Percentiles rank a stretch among this genome's conserved stretches.
Conservation (phyloP, 2,797 vertebrate species). For the Pogonophryne albipinna region DNA sequence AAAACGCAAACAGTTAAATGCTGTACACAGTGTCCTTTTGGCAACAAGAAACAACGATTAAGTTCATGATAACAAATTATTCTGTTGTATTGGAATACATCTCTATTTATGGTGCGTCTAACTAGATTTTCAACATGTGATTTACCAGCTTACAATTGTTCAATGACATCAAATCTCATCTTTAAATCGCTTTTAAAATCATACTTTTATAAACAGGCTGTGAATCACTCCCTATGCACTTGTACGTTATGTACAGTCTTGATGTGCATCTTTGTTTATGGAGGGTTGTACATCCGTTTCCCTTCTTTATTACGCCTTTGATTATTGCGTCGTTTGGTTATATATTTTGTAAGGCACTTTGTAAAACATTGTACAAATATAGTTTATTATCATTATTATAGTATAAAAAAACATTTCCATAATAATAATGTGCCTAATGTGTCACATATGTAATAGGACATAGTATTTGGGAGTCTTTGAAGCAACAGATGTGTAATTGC, state of each 20-base stretch:
- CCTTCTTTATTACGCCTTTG: no score
- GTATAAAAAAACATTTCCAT: background rate
- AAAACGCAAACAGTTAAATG: conserved; percentile 28
- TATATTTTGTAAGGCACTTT: no score
- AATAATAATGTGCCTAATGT: background rate
- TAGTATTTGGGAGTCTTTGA: background rate
- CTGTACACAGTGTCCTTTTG: conserved; percentile 1
- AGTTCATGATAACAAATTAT: background rate
- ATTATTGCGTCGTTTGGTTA: no score
- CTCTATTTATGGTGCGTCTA: background rate
- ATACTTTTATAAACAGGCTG: no score
- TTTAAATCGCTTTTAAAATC: no score
- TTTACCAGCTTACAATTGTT: background rate
- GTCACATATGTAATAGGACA: background rate
- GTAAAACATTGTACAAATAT: no score
- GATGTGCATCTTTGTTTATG: no score
- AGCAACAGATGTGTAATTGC: background rate
- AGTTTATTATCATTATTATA: no score
- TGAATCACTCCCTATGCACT: no score
- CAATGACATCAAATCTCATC: no score
- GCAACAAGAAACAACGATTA: background rate
- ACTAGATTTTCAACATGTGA: background rate
- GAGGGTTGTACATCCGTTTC: no score
- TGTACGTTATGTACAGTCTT: no score
- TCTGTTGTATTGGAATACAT: background rate